phyloP scores from a whole-genome alignment of 2,113 vertebrate species.

The Laticauda laticaudata region DNA sequence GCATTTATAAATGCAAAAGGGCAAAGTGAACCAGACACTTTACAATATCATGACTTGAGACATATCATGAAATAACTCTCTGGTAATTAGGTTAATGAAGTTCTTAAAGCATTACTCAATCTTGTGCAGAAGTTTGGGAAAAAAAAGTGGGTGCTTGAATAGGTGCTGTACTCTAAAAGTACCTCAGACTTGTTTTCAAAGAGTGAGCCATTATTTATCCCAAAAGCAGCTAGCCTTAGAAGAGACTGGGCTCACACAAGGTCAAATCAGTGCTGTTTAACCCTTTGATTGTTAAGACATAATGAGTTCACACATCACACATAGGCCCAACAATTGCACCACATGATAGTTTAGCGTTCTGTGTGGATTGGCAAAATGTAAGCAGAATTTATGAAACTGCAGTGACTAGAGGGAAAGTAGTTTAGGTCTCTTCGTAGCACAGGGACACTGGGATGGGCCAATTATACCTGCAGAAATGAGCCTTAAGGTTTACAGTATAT shows the following conservation, averaged over 20 bases:
- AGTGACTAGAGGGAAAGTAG: not conserved
- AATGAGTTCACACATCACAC: not conserved
- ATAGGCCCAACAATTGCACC: too few relatives aligned
- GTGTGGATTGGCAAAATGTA: not conserved
- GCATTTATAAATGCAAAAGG: not conserved
- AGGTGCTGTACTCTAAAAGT: not conserved
- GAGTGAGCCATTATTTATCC: not conserved
- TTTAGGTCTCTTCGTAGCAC: not conserved
- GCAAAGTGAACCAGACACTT: not conserved
- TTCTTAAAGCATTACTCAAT: not conserved
- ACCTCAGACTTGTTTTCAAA: not conserved
- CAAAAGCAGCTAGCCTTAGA: not conserved
- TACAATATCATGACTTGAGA: not conserved
- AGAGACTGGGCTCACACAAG: not conserved
- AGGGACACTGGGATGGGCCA: not conserved
- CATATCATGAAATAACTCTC: not conserved
- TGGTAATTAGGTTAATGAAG: not conserved
- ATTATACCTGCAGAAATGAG: slow-evolving; percentile 2
- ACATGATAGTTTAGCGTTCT: not conserved
- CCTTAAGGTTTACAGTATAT: slow-evolving; percentile 56
- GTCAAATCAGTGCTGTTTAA: not conserved
- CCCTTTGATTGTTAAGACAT: not conserved
- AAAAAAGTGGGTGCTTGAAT: not conserved
- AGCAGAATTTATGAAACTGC: not conserved
- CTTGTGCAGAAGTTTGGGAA: not conserved